phyloP scores from a whole-genome alignment of 2,888 invertebrate species.

The Seladonia tumulorum region DNA sequence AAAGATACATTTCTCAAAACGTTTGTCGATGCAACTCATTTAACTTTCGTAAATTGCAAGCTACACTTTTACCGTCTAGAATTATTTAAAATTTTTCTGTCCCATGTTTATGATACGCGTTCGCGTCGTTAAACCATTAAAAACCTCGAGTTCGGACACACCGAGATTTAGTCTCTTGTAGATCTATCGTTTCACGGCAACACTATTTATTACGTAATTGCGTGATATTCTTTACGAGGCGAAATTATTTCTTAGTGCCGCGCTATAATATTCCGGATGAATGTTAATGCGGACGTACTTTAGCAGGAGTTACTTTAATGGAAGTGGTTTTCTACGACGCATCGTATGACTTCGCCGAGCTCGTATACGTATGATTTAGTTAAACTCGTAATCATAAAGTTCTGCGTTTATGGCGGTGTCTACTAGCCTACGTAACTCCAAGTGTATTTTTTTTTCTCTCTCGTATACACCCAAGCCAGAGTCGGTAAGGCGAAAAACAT shows the following conservation, averaged over 20 bases:
- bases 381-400: constrained; percentile 61
- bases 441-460: constrained; percentile 22
- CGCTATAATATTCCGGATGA: constrained; percentile 38
- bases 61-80: too few species aligned
- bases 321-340: constrained; percentile 54
- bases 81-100: too few species aligned
- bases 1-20: too few species aligned
- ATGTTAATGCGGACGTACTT: constrained; percentile 54
- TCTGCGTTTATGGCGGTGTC: constrained; percentile 55
- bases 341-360: constrained; percentile 50
- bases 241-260: constrained; percentile 44
- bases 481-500: constrained; percentile 36
- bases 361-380: constrained; percentile 61
- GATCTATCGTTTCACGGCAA: background rate
- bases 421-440: constrained; percentile 21
- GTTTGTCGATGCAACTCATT: too few species aligned
- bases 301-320: constrained; percentile 58
- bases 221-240: constrained; percentile 25
- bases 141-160: background rate
- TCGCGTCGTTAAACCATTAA: background rate
- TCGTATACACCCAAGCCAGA: constrained; percentile 1
- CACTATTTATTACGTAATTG: constrained; percentile 38
- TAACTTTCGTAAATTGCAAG: too few species aligned
- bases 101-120: too few species aligned
- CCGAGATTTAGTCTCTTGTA: background rate